Conservation (phyloP, 2,113 vertebrate genomes). For the Nycticorax nycticorax region DNA sequence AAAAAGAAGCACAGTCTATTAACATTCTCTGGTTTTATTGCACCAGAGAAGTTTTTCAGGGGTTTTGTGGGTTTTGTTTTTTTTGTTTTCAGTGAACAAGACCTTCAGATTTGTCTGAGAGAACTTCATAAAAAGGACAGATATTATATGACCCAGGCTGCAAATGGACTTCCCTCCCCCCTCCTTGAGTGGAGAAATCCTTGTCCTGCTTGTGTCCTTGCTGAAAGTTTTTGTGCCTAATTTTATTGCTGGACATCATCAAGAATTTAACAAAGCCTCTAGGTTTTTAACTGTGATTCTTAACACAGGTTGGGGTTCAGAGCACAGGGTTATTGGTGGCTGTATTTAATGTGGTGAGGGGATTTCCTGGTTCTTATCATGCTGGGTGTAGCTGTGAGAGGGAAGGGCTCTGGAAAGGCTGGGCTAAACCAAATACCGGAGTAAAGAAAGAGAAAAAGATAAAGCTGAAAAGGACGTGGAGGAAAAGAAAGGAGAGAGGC, state of each 20-base stretch:
- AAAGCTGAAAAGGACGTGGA: background rate
- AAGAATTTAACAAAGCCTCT: background rate
- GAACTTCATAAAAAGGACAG: background rate
- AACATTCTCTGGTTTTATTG: background rate
- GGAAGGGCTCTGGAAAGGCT: background rate
- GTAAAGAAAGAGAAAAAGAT: background rate
- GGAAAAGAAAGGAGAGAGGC: background rate
- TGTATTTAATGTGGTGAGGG: background rate
- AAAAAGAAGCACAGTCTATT: background rate
- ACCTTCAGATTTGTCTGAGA: background rate
- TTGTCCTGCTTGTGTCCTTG: background rate
- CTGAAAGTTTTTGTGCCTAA: background rate
- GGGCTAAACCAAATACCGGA: background rate
- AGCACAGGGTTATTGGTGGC: background rate
- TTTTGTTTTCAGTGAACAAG: background rate
- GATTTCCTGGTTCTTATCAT: background rate
- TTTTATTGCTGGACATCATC: background rate
- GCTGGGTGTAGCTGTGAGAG: background rate
- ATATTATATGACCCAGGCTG: background rate
- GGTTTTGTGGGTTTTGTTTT: background rate
- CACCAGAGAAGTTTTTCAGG: background rate
- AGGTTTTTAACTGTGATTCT: background rate
- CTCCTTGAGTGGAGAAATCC: background rate
- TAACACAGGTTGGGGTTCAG: fast-evolving
- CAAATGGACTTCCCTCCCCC: background rate